Evolutionary conservation across 2,797 vertebrate genomes (phyloP).

Genomic region (Pygocentrus nattereri): DNA sequence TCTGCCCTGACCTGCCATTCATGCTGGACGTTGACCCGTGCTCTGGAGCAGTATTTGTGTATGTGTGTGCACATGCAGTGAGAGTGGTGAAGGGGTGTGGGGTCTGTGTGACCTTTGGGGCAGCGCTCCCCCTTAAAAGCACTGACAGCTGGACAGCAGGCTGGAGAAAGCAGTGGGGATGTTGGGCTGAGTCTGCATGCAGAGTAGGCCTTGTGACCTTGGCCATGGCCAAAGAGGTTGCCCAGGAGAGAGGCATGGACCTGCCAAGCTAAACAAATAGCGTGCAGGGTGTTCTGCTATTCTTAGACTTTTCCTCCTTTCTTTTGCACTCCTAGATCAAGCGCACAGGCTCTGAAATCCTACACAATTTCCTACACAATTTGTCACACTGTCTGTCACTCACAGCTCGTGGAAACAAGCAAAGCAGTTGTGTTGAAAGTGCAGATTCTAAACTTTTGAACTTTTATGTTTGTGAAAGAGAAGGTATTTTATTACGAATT

Average conservation of each 20-base stretch:
- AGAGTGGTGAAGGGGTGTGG: conserved; percentile 23
- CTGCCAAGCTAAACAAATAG: conserved; percentile 38
- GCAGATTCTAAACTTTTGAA: too few species aligned
- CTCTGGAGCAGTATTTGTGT: conserved; percentile 13
- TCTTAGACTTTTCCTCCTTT: neutral
- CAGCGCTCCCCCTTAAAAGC: conserved; percentile 33
- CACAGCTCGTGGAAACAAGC: too few species aligned
- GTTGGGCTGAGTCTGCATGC: conserved; percentile 49
- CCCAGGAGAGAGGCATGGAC: conserved; percentile 46
- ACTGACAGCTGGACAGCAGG: conserved; percentile 61
- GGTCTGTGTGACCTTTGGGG: conserved; percentile 54
- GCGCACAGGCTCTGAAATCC: neutral
- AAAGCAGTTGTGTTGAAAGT: too few species aligned
- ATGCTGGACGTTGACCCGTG: conserved; percentile 17
- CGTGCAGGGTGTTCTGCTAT: conserved; percentile 11
- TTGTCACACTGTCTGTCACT: too few species aligned
- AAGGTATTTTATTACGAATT: too few species aligned
- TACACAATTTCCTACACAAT: too few species aligned
- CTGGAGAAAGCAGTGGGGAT: conserved; percentile 48
- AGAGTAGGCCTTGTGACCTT: conserved; percentile 57
- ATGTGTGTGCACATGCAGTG: neutral
- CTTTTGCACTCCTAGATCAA: neutral
- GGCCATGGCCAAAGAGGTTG: conserved; percentile 48
- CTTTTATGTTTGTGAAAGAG: too few species aligned
- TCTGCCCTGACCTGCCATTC: conserved; percentile 51